Conservation (phyloP, 2,888 invertebrate genomes). For the Folsomia manolachei region DNA sequence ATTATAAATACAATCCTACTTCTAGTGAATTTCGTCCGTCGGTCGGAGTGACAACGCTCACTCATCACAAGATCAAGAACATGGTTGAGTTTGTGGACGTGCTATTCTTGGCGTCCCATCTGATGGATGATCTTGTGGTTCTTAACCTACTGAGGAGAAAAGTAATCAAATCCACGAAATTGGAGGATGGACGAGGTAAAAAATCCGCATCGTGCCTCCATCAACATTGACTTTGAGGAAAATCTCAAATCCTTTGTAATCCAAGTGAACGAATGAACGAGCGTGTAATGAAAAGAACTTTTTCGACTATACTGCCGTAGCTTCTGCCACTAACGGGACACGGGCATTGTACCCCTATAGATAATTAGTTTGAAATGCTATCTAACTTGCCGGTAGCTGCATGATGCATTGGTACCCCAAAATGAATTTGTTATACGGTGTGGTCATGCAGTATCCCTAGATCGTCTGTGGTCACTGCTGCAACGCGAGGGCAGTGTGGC, state of each 20-base stretch:
- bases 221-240: neutral
- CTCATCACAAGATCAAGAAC: neutral
- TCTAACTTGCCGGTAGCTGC: too few relatives aligned
- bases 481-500: neutral
- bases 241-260: conserved; percentile 13
- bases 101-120: conserved; percentile 14
- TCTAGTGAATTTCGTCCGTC: too few relatives aligned
- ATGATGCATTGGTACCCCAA: neutral
- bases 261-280: conserved; percentile 18
- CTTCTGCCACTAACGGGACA: conserved; percentile 24
- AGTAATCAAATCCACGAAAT: conserved; percentile 17
- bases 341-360: conserved; percentile 15
- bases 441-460: neutral
- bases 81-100: neutral
- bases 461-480: neutral
- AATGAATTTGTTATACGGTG: neutral
- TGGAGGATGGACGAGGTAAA: conserved; percentile 17
- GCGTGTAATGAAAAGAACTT: conserved; percentile 8
- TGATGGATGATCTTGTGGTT: conserved; percentile 13
- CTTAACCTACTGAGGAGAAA: conserved; percentile 25
- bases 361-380: neutral
- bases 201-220: conserved; percentile 13
- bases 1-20: neutral
- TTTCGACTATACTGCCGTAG: neutral
- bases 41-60: neutral